These are phyloP conservation scores for Rhopalosiphum padi DNA, from an alignment of 1,140 invertebrate genomes.

Conservation along the genomic window DNA sequence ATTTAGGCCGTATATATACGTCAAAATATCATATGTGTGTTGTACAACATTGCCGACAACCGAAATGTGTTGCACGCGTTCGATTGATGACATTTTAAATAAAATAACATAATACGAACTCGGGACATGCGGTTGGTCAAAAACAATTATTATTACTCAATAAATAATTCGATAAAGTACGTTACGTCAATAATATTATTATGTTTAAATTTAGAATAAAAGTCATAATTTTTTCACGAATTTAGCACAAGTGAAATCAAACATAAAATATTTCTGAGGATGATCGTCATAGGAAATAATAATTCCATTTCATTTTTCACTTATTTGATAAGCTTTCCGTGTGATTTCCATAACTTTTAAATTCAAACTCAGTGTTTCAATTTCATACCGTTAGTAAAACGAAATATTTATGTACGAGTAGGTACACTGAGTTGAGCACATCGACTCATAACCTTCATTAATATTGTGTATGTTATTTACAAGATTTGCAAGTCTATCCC, in stretches of 20 bases:
- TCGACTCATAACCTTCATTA: not conserved
- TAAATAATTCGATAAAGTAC: too few relatives aligned
- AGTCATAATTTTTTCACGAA: too few relatives aligned
- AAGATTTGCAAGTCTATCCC: not conserved
- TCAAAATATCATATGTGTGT: not conserved
- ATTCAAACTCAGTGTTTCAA: not conserved
- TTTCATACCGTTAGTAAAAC: not conserved
- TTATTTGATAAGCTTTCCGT: not conserved
- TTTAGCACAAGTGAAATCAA: too few relatives aligned
- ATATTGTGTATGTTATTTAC: not conserved
- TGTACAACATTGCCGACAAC: not conserved
- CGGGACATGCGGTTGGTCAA: too few relatives aligned
- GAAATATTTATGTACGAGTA: not conserved
- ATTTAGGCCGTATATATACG: not conserved
- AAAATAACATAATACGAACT: too few relatives aligned
- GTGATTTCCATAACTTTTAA: not conserved
- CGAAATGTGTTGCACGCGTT: not conserved
- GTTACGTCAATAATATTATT: too few relatives aligned
- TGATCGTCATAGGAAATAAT: not conserved
- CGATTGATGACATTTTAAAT: not conserved
- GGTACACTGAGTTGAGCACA: not conserved
- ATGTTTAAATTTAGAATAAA: too few relatives aligned
- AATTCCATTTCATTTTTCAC: not conserved
- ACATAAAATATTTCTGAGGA: too few relatives aligned
- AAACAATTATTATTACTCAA: not conserved